Percentiles rank a stretch among this genome's conserved stretches.
phyloP scores from a whole-genome alignment of 2,113 vertebrate genomes.

The Gavia stellata region DNA sequence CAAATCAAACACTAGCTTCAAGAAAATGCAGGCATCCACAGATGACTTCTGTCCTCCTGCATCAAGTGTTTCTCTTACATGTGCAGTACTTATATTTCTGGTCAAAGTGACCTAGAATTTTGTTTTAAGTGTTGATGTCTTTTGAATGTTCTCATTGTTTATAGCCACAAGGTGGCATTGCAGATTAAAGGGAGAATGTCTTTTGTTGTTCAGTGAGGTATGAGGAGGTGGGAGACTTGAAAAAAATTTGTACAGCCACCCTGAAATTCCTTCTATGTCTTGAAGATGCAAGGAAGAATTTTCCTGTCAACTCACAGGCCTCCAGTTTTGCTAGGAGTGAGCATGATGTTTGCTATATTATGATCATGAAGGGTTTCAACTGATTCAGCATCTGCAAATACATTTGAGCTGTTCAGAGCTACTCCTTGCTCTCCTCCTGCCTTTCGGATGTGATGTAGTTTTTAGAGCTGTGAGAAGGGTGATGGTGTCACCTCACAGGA shows the following conservation, averaged over 20 bases:
- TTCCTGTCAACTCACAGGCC: not conserved
- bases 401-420: not conserved
- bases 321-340: not conserved
- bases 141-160: constrained; percentile 34
- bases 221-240: not conserved
- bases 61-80: not conserved
- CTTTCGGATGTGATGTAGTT: not conserved
- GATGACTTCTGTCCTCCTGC: not conserved
- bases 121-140: not conserved
- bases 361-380: not conserved
- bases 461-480: not conserved
- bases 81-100: not conserved
- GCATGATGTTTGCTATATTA: not conserved
- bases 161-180: constrained; percentile 77
- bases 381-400: not conserved
- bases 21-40: not conserved
- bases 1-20: not conserved
- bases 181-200: constrained; percentile 73
- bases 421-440: not conserved
- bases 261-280: not conserved
- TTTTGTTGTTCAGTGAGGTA: not conserved
- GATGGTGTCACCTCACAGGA: not conserved
- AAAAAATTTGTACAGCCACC: not conserved
- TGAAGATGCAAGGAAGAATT: not conserved
- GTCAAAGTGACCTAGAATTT: not conserved